Evolutionary conservation across 2,888 invertebrate genomes (phyloP).

Genomic region (Antheraea yamamai): DNA sequence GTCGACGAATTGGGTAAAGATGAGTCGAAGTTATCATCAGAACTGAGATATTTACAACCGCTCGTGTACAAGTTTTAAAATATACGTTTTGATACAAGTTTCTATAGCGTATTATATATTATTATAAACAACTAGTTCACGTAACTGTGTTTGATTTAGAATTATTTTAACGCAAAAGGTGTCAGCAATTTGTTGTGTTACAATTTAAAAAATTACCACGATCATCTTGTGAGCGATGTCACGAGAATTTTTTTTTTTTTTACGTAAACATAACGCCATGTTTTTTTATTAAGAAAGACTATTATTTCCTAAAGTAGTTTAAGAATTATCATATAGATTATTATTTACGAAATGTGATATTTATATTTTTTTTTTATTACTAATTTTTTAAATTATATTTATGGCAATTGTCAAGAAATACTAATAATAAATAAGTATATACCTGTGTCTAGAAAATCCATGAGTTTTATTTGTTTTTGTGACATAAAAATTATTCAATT

Average conservation of each 20-base stretch:
- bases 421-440: background rate
- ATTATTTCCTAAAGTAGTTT: background rate
- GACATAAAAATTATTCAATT: background rate
- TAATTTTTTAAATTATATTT: background rate
- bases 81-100: background rate
- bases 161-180: too few species aligned
- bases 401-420: background rate
- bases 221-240: background rate
- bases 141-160: background rate
- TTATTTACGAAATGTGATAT: background rate
- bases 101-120: background rate
- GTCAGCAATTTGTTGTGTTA: too few species aligned
- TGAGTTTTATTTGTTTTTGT: background rate
- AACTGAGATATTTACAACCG: constrained; percentile 82
- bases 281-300: background rate
- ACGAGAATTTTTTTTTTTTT: too few species aligned
- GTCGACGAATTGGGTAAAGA: constrained; percentile 80
- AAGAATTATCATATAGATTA: background rate
- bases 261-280: background rate
- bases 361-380: background rate
- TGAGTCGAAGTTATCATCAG: constrained; percentile 80
- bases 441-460: background rate
- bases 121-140: background rate
- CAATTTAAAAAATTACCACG: too few species aligned
- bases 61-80: constrained; percentile 66